Base-by-base conservation (phyloP, 2,888 invertebrate species). In the Acrocyrtus sp. region DNA sequence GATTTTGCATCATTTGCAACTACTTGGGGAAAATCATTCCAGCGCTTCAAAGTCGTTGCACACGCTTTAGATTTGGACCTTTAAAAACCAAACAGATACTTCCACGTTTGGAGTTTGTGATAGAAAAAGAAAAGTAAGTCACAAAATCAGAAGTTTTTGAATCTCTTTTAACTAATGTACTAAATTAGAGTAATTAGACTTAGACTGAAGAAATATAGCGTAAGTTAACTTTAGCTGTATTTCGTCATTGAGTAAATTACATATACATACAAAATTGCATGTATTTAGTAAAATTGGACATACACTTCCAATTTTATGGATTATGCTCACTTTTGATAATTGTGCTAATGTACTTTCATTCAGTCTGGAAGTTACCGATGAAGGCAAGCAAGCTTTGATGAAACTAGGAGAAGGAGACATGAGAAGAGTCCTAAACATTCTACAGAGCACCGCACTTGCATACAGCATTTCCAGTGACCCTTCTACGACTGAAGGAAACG, bases 1-100 rank as follows among this genome's bases (percentile, higher is more conserved):
- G 99, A 8, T 99, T 99, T 85, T 99, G 99, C 84, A 92, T 99
- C 72, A 99, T 99, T 82, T 98, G 98, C 86, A 99, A 99, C 86
- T 99, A 99, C 85, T 86, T 99, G 81, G 94, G 96, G 81, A 98
- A 98, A 87, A 98, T 99, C 75, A 99, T 98, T 82, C 99, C 99
- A 17, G 98, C 99, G 3, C 87, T 99, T 63, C 99, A 99, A 86
- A 99, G 98, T 15, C 89, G 99, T 81, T 99, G 98, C 85, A 99
- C 98, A 0, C 89, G 96, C 70, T 98, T 98, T 84, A 89, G 98
- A 48, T 98, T 98, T 86, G 97, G 95, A 3, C 98, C 98, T 2
- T 86, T 98, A 2, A 88, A 90, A 1, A 87, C 91, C 0, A 89
- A 90, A 17, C 96, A 97, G 85, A 97, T 99, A 83, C 82, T 95